Percentiles rank a stretch among this genome's conserved stretches.
These are phyloP conservation scores for Pristionchus fissidentatus DNA, from an alignment of 2,888 invertebrate genomes.

Conservation along the genomic window DNA sequence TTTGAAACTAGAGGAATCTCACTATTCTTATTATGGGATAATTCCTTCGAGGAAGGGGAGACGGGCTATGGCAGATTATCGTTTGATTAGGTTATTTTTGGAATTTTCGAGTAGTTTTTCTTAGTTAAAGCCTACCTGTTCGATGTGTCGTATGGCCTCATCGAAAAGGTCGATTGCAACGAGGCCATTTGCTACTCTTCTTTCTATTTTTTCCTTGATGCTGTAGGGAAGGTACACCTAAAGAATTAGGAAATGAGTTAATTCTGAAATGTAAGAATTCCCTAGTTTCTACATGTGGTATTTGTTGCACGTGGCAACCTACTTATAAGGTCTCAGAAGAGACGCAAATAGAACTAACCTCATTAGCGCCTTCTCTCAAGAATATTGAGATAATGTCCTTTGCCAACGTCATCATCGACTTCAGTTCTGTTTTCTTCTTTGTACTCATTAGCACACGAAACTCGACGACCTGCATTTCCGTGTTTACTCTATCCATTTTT, in stretches of 20 bases:
- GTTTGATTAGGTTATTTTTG: too few relatives aligned
- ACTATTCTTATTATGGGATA: too few relatives aligned
- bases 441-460: not conserved
- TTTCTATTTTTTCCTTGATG: constrained; percentile 63
- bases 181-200: constrained; percentile 63
- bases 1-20: too few relatives aligned
- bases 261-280: not conserved
- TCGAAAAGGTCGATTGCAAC: constrained; percentile 73
- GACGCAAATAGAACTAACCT: too few relatives aligned
- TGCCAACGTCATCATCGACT: constrained; percentile 69
- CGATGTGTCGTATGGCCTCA: constrained; percentile 73
- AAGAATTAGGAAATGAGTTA: not conserved
- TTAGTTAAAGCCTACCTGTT: constrained; percentile 63
- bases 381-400: constrained; percentile 70
- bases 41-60: too few relatives aligned
- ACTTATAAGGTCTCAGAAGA: too few relatives aligned
- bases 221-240: constrained; percentile 74
- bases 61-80: too few relatives aligned
- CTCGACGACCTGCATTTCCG: constrained; percentile 41
- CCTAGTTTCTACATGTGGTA: too few relatives aligned
- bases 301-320: too few relatives aligned
- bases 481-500: not conserved
- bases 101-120: too few relatives aligned
- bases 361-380: constrained; percentile 71
- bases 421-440: too few relatives aligned